Conservation (phyloP, 2,888 invertebrate species). For the Mactromeris polynyma region DNA sequence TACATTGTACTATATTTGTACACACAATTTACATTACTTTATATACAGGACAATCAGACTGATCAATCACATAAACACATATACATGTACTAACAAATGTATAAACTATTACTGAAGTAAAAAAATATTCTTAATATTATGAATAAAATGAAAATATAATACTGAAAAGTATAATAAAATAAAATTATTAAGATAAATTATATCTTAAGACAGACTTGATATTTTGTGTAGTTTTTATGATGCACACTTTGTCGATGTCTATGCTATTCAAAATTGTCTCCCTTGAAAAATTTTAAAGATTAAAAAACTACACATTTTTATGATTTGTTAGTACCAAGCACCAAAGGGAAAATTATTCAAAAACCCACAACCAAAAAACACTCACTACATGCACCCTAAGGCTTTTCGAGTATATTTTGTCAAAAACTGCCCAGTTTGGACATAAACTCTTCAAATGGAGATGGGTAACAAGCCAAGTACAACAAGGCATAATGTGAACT, state of each 20-base stretch:
- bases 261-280: neutral
- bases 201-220: neutral
- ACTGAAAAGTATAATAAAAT: neutral
- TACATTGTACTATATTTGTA: neutral
- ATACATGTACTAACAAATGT: neutral
- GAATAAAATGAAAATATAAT: neutral
- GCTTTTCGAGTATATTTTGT: too few relatives aligned
- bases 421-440: neutral
- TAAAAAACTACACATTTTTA: too few relatives aligned
- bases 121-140: neutral
- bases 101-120: neutral
- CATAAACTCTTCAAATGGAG: neutral
- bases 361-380: neutral
- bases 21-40: neutral
- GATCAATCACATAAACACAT: neutral
- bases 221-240: neutral
- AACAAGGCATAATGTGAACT: neutral
- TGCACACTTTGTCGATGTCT: neutral
- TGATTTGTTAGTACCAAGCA: conserved; percentile 3
- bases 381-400: neutral
- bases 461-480: neutral
- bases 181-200: neutral
- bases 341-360: neutral
- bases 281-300: neutral
- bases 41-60: neutral